These are phyloP conservation scores for Melanerpes aurifrons DNA, from an alignment of 2,113 vertebrate species.

Conservation along the genomic window DNA sequence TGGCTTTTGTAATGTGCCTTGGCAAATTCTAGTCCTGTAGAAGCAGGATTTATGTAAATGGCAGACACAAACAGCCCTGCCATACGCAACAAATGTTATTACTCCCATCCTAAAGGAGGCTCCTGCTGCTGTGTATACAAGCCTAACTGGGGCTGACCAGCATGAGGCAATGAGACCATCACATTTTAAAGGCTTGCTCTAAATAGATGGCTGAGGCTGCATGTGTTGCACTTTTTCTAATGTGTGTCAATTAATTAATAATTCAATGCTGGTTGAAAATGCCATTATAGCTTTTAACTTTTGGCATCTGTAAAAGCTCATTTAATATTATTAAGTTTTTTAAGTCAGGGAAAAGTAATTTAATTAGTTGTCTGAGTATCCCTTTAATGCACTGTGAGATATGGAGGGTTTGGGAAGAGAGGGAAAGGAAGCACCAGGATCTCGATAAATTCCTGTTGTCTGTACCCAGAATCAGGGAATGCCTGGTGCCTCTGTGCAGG, in stretches of 20 bases:
- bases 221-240: neutral
- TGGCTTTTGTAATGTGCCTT: neutral
- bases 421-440: neutral
- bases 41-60: neutral
- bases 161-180: neutral
- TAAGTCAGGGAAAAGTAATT: constrained; percentile 26
- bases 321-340: constrained; percentile 40
- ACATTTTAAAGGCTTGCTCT: neutral
- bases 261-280: constrained; percentile 26
- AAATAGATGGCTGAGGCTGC: neutral
- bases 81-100: neutral
- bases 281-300: constrained; percentile 22
- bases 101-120: neutral
- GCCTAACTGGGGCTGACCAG: neutral
- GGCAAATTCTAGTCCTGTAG: neutral
- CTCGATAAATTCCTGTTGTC: neutral
- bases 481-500: neutral
- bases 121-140: neutral
- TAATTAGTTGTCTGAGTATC: constrained; percentile 8
- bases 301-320: constrained; percentile 2
- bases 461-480: neutral
- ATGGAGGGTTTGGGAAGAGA: neutral
- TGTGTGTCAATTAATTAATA: constrained; percentile 36
- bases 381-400: neutral
- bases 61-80: neutral